Evolutionary conservation across 2,797 vertebrate species (phyloP).

Genomic region (Helicolenus hilgendorfi): DNA sequence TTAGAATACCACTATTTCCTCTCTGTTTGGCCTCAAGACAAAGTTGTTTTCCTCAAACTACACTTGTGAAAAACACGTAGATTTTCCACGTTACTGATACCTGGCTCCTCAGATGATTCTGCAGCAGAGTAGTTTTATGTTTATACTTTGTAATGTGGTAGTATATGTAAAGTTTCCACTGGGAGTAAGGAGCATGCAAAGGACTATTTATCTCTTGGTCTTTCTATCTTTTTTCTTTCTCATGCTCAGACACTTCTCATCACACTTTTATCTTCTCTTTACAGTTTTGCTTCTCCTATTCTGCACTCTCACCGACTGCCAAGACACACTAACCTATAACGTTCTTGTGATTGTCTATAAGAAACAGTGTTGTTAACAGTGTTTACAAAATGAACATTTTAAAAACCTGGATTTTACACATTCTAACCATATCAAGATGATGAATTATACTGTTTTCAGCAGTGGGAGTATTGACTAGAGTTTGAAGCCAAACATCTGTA

Average conservation of each 20-base stretch:
- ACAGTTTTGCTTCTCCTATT: conserved; percentile 13
- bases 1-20: not conserved
- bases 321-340: not conserved
- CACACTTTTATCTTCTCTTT: conserved; percentile 17
- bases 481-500: conserved; percentile 53
- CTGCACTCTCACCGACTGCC: not conserved
- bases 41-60: not conserved
- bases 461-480: not conserved
- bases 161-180: not conserved
- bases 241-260: conserved; percentile 25
- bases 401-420: not conserved
- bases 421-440: not conserved
- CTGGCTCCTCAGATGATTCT: not conserved
- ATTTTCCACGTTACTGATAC: not conserved
- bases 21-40: not conserved
- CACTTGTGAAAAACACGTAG: not conserved
- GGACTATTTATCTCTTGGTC: not conserved
- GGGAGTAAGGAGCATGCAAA: not conserved
- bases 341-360: not conserved
- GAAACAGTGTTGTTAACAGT: not conserved
- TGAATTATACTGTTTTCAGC: not conserved
- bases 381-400: not conserved
- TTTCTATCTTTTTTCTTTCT: not conserved
- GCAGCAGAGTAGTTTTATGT: not conserved
- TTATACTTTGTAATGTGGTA: not conserved